Percentiles rank a stretch among this genome's conserved stretches.
Conservation (phyloP, 1,140 invertebrate genomes). For the Drosophila nasuta region DNA sequence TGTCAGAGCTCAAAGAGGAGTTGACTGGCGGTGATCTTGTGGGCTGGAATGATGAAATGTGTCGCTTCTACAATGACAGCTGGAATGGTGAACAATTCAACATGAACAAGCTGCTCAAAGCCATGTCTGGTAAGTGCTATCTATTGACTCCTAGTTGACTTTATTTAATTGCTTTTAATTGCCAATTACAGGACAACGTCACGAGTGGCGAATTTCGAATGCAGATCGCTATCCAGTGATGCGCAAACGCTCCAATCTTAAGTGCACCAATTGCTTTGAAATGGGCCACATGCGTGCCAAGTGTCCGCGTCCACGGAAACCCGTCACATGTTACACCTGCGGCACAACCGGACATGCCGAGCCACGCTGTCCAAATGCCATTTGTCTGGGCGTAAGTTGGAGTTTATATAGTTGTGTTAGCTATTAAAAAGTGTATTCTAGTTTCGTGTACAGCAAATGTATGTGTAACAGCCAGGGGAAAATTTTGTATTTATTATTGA, state of each 20-base stretch:
- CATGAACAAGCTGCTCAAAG: conserved; percentile 77
- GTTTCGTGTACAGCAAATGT: no score
- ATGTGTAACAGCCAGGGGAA: no score
- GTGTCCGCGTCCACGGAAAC: conserved; percentile 85
- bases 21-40: conserved; percentile 45
- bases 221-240: conserved; percentile 80
- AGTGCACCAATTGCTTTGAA: conserved; percentile 87
- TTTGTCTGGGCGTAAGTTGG: conserved; percentile 88
- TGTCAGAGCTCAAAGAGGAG: conserved; percentile 22
- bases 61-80: conserved; percentile 87
- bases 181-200: conserved; percentile 37
- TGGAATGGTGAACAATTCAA: conserved; percentile 87
- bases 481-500: no score
- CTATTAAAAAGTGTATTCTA: no score
- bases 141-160: neutral
- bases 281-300: conserved; percentile 86
- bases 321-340: conserved; percentile 87
- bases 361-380: conserved; percentile 87
- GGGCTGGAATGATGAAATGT: conserved; percentile 86
- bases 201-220: conserved; percentile 61
- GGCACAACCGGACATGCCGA: conserved; percentile 87
- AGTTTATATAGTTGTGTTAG: no score
- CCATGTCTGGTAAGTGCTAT: conserved; percentile 50
- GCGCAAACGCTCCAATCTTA: conserved; percentile 70
- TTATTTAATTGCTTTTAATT: neutral